These are phyloP conservation scores for Brachymystax lenok DNA, from an alignment of 2,797 vertebrate genomes.

Conservation along the genomic window DNA sequence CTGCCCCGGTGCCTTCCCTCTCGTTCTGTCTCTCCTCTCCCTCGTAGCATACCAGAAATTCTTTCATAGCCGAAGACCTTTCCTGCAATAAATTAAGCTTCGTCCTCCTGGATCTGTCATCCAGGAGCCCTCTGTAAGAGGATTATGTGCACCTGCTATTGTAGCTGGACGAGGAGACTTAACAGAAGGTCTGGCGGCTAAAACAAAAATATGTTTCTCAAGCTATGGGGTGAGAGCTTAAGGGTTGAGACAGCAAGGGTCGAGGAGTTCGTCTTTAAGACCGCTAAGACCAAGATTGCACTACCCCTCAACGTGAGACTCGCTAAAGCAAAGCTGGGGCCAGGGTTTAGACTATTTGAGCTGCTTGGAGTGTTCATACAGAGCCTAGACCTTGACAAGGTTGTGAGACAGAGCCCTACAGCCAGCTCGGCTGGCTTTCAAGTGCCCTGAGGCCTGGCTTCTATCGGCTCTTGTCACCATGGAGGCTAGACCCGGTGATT, in stretches of 20 bases:
- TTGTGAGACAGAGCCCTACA: slow-evolving; percentile 6
- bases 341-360: not conserved
- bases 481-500: not conserved
- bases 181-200: not conserved
- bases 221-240: slow-evolving; percentile 8
- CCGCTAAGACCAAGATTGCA: not conserved
- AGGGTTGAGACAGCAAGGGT: not conserved
- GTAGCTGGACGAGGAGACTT: too few species aligned
- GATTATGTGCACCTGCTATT: slow-evolving; percentile 48
- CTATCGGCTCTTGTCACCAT: not conserved
- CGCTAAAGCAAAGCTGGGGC: slow-evolving; percentile 3
- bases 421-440: not conserved
- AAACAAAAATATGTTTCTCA: slow-evolving; percentile 18
- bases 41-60: slow-evolving; percentile 37
- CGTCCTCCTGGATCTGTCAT: slow-evolving; percentile 55
- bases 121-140: slow-evolving; percentile 41
- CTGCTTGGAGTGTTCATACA: slow-evolving; percentile 16
- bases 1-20: slow-evolving; percentile 31
- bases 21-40: slow-evolving; percentile 10
- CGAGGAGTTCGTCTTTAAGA: not conserved
- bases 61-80: slow-evolving; percentile 35
- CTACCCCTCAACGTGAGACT: not conserved
- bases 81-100: not conserved
- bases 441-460: not conserved
- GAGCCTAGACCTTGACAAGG: slow-evolving; percentile 68